Evolutionary conservation across 92 coral and sea anemone genomes (phyloP).

Genomic region (Parazoanthus darwini): DNA sequence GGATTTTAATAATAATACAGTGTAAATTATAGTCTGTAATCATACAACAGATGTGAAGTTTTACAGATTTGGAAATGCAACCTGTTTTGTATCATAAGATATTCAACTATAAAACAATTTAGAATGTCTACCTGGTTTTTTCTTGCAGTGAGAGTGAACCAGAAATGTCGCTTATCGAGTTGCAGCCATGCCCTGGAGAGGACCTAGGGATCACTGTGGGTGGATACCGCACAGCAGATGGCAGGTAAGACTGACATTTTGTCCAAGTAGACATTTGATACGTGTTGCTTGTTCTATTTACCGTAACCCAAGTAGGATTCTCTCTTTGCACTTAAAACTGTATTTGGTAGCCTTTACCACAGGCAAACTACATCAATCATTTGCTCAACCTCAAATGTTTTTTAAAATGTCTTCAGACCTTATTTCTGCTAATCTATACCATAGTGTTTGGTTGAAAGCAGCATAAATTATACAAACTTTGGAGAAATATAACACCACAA

Average conservation of each 20-base stretch:
- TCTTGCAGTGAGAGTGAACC: conserved; percentile 63
- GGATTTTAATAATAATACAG: no score
- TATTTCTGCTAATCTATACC: neutral
- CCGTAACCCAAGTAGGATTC: no score
- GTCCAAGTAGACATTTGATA: no score
- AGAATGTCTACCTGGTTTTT: neutral
- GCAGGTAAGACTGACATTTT: conserved; percentile 60
- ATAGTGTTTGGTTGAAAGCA: neutral
- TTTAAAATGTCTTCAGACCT: neutral
- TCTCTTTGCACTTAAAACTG: no score
- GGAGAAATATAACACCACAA: neutral
- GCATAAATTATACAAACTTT: neutral
- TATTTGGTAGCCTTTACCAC: no score
- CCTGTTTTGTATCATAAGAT: no score
- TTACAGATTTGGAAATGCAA: no score
- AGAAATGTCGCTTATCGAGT: conserved; percentile 68
- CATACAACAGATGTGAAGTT: no score
- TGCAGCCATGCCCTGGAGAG: conserved; percentile 67
- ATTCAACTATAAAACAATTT: neutral
- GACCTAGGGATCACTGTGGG: conserved; percentile 83
- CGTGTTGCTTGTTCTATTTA: no score
- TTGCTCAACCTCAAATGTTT: no score
- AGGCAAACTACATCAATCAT: no score
- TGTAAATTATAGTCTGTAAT: no score
- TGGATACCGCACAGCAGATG: conserved; percentile 92